Percentiles rank a stretch among this genome's conserved stretches.
Conservation (phyloP, 2,113 vertebrate species). For the Hemichromis elongatus region DNA sequence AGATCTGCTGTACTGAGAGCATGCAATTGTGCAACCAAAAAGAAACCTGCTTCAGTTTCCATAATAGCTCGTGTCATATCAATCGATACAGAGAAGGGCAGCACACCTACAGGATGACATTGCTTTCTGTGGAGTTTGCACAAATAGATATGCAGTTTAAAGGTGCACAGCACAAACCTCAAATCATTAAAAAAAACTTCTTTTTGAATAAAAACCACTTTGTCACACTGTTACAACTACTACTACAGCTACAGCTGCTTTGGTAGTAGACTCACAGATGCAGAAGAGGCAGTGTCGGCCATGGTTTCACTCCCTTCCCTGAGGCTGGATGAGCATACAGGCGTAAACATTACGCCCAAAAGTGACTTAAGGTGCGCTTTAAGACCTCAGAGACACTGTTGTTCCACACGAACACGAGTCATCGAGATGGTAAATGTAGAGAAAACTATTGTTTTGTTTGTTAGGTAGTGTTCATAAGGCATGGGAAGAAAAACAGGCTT, state of each 20-base stretch:
- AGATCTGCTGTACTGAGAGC: background rate
- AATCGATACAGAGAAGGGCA: background rate
- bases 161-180: background rate
- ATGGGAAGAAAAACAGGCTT: background rate
- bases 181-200: no score
- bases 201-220: background rate
- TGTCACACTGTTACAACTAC: background rate
- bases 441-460: background rate
- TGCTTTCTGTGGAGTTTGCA: background rate
- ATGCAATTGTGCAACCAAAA: background rate
- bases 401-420: background rate
- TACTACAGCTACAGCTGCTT: background rate
- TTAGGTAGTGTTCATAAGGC: background rate
- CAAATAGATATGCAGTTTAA: background rate
- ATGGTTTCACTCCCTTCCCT: background rate
- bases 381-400: background rate
- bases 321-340: conserved; percentile 13
- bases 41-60: background rate
- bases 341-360: conserved; percentile 57
- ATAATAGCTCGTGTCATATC: background rate
- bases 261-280: background rate
- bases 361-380: conserved; percentile 14
- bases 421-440: background rate
- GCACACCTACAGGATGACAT: background rate
- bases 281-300: background rate